Evolutionary conservation across 2,797 vertebrate genomes (phyloP).

Genomic region (Hyperoplus immaculatus): DNA sequence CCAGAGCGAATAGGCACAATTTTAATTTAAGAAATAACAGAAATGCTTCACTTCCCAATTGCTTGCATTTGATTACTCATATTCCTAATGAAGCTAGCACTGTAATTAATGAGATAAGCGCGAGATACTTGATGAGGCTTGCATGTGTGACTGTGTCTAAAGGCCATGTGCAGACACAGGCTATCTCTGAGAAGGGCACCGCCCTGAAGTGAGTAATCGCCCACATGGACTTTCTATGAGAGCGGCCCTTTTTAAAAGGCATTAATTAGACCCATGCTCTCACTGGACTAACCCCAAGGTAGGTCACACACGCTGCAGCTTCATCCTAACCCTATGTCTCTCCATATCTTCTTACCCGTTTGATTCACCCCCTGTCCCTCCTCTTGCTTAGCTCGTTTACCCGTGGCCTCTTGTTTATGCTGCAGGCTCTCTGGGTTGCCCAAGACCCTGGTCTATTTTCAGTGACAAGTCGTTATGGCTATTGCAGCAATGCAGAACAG

Average conservation of each 20-base stretch:
- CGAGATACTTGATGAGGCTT: slow-evolving; percentile 80
- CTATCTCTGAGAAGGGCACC: slow-evolving; percentile 58
- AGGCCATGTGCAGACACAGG: slow-evolving; percentile 50
- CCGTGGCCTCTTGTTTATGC: slow-evolving; percentile 55
- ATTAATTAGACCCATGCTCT: slow-evolving; percentile 71
- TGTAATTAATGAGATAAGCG: slow-evolving; percentile 91
- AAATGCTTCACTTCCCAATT: slow-evolving; percentile 87
- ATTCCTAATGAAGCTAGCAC: slow-evolving; percentile 89
- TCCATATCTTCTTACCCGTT: slow-evolving; percentile 27
- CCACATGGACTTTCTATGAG: slow-evolving; percentile 64
- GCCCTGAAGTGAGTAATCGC: slow-evolving; percentile 74
- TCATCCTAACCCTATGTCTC: slow-evolving; percentile 53
- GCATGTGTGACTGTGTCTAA: slow-evolving; percentile 59
- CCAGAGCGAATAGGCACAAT: slow-evolving; percentile 75
- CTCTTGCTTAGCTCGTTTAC: slow-evolving; percentile 49
- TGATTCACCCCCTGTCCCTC: slow-evolving; percentile 16
- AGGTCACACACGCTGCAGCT: slow-evolving; percentile 55
- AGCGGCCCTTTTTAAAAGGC: slow-evolving; percentile 53
- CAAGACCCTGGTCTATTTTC: slow-evolving; percentile 60
- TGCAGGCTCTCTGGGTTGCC: slow-evolving; percentile 63
- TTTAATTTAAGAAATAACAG: slow-evolving; percentile 80
- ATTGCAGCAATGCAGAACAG: slow-evolving; percentile 53
- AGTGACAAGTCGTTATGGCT: slow-evolving; percentile 66
- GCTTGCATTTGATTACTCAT: slow-evolving; percentile 83
- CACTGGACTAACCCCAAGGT: slow-evolving; percentile 61